Conservation (phyloP, 2,797 vertebrate species). For the Parauchenoglanis ngamensis region DNA sequence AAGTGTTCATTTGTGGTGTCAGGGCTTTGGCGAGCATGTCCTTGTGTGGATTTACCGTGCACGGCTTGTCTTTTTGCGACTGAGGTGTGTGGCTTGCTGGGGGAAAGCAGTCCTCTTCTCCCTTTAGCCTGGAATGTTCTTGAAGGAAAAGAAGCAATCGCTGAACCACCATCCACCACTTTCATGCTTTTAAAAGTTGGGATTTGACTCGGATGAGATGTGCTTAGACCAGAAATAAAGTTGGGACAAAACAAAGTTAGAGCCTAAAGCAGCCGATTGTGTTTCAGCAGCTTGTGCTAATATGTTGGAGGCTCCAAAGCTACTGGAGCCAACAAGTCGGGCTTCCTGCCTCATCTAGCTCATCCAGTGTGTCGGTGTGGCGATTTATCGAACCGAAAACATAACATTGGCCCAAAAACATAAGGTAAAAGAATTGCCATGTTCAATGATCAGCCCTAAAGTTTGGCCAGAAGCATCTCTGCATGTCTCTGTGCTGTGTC, state of each 20-base stretch:
- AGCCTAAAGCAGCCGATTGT: constrained; percentile 38
- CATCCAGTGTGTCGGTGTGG: constrained; percentile 3
- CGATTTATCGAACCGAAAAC: background rate
- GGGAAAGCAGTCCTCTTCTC: constrained; percentile 58
- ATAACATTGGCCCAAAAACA: background rate
- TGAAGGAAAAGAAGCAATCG: constrained; percentile 42
- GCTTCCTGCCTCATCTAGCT: constrained; percentile 11
- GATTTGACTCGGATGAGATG: constrained; percentile 20
- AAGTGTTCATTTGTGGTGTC: constrained; percentile 62
- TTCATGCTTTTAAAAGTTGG: constrained; percentile 69
- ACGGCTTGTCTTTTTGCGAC: constrained; percentile 49
- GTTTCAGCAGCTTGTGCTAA: constrained; percentile 46
- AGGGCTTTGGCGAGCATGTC: constrained; percentile 51
- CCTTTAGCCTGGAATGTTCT: constrained; percentile 70
- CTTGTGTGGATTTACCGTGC: constrained; percentile 48
- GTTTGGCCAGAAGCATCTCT: background rate
- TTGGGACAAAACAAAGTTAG: constrained; percentile 60
- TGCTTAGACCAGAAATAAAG: constrained; percentile 53
- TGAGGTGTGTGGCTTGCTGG: constrained; percentile 51
- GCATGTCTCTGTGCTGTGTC: background rate
- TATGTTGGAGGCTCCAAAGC: constrained; percentile 44
- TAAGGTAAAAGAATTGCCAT: background rate
- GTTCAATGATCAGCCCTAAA: background rate
- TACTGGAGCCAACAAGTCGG: constrained; percentile 55
- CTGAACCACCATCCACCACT: constrained; percentile 64